Conservation (phyloP, 2,888 invertebrate species). For the Agriopis marginaria region DNA sequence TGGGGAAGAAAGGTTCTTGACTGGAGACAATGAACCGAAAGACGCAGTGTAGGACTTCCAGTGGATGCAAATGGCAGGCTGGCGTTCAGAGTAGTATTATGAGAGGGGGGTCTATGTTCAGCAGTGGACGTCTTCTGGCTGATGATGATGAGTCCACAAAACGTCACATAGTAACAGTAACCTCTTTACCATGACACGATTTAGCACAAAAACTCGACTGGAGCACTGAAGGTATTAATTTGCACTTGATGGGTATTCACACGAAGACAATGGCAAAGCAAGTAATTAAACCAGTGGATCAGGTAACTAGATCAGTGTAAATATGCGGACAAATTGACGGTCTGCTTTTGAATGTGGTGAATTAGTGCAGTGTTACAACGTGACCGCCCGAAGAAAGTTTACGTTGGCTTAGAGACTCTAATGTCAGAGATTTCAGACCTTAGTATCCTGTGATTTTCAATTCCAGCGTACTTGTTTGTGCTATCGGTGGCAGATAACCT, state of each 20-base stretch:
- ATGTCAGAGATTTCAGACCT: no score
- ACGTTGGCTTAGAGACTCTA: no score
- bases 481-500: no score
- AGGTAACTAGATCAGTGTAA: slow-evolving; percentile 35
- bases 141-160: neutral
- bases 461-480: no score
- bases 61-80: no score
- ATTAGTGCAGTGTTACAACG: neutral
- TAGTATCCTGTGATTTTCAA: no score
- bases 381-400: no score
- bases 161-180: neutral
- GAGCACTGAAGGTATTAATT: slow-evolving; percentile 22
- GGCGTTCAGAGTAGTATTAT: no score
- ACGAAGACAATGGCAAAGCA: slow-evolving; percentile 28
- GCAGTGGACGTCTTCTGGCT: neutral
- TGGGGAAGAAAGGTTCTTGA: no score
- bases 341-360: neutral
- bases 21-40: no score
- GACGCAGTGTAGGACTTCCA: no score
- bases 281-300: slow-evolving; percentile 31
- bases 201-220: slow-evolving; percentile 22
- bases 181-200: slow-evolving; percentile 27
- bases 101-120: no score
- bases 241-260: slow-evolving; percentile 25
- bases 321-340: slow-evolving; percentile 22